Conservation (phyloP, 2,888 invertebrate genomes). For the Sesia bembeciformis region DNA sequence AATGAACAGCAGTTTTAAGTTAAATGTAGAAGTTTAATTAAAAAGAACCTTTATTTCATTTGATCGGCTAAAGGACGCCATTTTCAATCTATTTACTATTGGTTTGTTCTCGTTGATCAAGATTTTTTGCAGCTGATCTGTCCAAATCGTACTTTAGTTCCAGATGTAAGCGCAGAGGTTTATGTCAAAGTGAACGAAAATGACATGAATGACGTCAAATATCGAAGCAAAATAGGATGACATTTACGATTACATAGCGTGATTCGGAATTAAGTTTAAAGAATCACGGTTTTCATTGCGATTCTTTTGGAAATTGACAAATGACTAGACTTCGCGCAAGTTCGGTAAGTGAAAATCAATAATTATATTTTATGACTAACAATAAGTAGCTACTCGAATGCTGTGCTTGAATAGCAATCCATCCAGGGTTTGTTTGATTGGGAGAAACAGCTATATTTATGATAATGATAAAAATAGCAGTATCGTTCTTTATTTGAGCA, state of each 20-base stretch:
- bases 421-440: too few species aligned
- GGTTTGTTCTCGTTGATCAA: constrained; percentile 13
- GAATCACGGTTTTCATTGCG: constrained; percentile 10
- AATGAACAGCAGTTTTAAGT: neutral
- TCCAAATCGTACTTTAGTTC: too few species aligned
- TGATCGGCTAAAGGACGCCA: constrained; percentile 69
- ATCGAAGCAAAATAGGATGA: too few species aligned
- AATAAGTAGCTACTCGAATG: too few species aligned
- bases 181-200: too few species aligned
- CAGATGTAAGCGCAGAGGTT: too few species aligned
- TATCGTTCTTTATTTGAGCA: constrained; percentile 5
- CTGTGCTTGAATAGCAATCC: too few species aligned
- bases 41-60: constrained; percentile 38
- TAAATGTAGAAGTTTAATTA: constrained; percentile 24
- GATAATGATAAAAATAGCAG: neutral
- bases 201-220: too few species aligned
- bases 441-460: too few species aligned
- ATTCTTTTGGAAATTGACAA: constrained; percentile 3
- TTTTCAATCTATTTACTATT: constrained; percentile 48
- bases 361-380: neutral
- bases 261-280: neutral
- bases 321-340: constrained; percentile 9
- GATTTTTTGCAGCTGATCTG: neutral
- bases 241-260: too few species aligned
- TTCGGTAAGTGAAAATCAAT: constrained; percentile 11